Percentiles rank a stretch among this genome's conserved stretches.
Conservation (phyloP, 2,797 vertebrate genomes). For the Mormyrops boulengeri region DNA sequence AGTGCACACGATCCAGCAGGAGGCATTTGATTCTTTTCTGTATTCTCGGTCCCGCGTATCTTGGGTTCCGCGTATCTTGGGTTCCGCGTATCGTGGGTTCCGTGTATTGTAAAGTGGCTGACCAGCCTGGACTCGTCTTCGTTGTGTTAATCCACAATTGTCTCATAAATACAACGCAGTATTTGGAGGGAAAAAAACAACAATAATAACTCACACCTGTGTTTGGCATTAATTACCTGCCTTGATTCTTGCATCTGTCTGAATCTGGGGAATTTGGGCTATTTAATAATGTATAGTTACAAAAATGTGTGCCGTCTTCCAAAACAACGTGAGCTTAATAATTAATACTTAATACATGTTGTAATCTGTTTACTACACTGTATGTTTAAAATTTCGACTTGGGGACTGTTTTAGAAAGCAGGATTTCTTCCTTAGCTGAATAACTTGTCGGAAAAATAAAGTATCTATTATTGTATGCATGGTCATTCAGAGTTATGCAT, state of each 20-base stretch:
- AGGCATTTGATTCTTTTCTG: neutral
- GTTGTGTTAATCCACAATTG: neutral
- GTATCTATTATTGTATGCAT: neutral
- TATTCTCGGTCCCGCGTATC: neutral
- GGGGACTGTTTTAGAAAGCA: neutral
- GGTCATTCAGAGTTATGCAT: neutral
- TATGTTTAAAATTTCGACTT: neutral
- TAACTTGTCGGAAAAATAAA: neutral
- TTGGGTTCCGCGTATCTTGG: neutral
- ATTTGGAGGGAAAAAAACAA: neutral
- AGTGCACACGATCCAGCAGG: neutral
- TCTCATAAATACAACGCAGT: neutral
- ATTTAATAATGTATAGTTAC: neutral
- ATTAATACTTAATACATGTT: neutral
- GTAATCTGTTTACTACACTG: neutral
- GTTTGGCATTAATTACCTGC: neutral
- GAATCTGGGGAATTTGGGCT: neutral
- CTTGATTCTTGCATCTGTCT: neutral
- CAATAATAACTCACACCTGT: neutral
- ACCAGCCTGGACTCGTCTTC: neutral
- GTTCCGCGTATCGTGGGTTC: neutral
- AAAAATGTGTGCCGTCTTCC: neutral
- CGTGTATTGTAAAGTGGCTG: neutral
- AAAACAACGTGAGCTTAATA: neutral
- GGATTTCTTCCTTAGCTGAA: neutral